Evolutionary conservation across 2,113 vertebrate species (phyloP).

Genomic region (Climacteris rufus): DNA sequence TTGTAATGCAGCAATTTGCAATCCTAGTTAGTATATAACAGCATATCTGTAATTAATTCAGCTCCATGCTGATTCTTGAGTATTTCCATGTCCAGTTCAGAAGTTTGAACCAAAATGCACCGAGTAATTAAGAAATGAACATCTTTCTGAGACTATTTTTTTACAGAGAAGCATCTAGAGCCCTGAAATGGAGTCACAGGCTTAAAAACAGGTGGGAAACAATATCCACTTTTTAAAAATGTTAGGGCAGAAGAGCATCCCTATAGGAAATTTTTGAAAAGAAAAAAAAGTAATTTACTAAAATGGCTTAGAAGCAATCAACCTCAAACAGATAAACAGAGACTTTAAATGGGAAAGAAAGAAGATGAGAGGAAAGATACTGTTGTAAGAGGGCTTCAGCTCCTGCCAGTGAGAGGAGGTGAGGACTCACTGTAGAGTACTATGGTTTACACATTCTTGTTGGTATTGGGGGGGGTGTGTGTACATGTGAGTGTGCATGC

Average conservation of each 20-base stretch:
- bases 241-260: background rate
- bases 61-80: background rate
- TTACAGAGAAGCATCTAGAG: background rate
- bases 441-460: background rate
- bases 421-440: background rate
- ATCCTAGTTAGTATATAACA: background rate
- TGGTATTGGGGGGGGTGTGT: fast-evolving
- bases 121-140: background rate
- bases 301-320: background rate
- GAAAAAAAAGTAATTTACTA: background rate
- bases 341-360: background rate
- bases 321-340: background rate
- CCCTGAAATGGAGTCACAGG: background rate
- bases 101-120: background rate
- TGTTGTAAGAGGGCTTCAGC: background rate
- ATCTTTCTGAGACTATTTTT: background rate
- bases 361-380: background rate
- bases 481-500: background rate
- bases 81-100: background rate
- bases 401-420: background rate
- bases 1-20: background rate
- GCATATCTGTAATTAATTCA: background rate
- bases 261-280: background rate
- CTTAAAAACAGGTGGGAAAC: background rate
- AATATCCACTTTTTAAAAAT: background rate